These are phyloP conservation scores for Pomatostomus ruficeps DNA, from an alignment of 2,113 vertebrate species.

Conservation along the genomic window DNA sequence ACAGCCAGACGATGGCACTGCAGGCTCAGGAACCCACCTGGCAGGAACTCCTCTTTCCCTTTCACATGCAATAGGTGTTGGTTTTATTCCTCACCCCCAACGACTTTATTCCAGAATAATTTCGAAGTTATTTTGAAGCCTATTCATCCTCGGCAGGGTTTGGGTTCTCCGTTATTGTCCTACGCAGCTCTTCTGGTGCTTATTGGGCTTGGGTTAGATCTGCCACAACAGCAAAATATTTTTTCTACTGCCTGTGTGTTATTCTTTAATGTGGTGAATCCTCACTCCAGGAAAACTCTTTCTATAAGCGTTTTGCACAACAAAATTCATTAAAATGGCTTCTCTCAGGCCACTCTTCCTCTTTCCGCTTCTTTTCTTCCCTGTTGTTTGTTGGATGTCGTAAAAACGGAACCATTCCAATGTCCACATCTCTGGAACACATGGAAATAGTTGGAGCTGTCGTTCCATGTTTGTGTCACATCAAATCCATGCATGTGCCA, in stretches of 20 bases:
- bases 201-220: neutral
- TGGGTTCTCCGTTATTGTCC: neutral
- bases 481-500: neutral
- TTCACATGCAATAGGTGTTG: accelerated
- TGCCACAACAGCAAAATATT: neutral
- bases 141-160: neutral
- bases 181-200: neutral
- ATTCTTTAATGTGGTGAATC: neutral
- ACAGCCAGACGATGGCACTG: constrained; percentile 78
- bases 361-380: neutral
- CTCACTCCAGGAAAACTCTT: neutral
- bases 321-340: accelerated
- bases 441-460: neutral
- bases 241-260: neutral
- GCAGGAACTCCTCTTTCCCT: neutral
- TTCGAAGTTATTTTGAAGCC: neutral
- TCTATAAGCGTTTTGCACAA: neutral
- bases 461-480: neutral
- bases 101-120: neutral
- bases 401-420: neutral
- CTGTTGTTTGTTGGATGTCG: neutral
- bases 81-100: neutral
- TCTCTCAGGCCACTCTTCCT: neutral
- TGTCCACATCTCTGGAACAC: neutral
- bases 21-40: neutral